Evolutionary conservation across 2,113 vertebrate genomes (phyloP).

Genomic region (Otis tarda): DNA sequence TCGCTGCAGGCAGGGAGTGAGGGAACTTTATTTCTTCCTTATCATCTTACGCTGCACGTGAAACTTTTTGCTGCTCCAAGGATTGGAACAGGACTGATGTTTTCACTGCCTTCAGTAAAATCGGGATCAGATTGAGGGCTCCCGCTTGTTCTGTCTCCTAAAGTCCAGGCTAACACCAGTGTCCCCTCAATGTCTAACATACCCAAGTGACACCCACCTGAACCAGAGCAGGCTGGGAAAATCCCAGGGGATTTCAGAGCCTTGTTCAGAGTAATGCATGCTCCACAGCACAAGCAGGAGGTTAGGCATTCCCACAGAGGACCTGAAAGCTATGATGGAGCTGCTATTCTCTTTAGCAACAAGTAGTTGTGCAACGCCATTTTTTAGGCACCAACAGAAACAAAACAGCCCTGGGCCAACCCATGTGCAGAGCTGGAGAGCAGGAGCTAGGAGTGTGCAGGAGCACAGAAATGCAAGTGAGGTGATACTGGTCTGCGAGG

Average conservation of each 20-base stretch:
- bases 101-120: not conserved
- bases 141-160: not conserved
- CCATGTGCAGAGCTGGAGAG: not conserved
- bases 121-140: not conserved
- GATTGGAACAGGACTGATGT: not conserved
- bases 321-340: not conserved
- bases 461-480: not conserved
- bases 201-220: accelerated
- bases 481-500: not conserved
- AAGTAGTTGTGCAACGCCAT: accelerated
- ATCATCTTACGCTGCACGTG: not conserved
- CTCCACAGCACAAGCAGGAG: not conserved
- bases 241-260: not conserved
- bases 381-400: not conserved
- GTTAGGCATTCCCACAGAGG: not conserved
- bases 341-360: not conserved
- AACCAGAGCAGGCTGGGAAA: not conserved
- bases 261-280: accelerated
- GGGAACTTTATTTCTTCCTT: not conserved
- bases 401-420: not conserved
- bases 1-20: not conserved
- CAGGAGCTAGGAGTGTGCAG: not conserved
- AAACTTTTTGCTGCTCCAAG: not conserved
- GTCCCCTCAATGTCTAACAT: not conserved
- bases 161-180: not conserved